Evolutionary conservation across 1,140 invertebrate genomes (phyloP).

Genomic region (Drosophila sp.): DNA sequence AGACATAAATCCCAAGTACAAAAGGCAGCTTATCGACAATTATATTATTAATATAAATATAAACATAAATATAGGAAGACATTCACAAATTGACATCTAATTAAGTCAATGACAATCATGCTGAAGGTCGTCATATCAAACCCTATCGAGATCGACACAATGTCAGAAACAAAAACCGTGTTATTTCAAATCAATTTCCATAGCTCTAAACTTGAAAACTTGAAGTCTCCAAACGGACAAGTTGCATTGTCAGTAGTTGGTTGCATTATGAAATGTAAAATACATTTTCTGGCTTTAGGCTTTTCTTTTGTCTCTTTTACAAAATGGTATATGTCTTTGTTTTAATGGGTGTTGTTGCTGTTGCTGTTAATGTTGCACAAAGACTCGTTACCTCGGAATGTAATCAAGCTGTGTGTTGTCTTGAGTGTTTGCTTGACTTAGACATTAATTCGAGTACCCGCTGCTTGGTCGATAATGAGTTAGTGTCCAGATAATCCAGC

Average conservation of each 20-base stretch:
- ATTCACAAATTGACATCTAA: constrained; percentile 36
- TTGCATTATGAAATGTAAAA: constrained; percentile 53
- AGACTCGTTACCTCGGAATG: constrained; percentile 28
- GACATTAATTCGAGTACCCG: constrained; percentile 25
- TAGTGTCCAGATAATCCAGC: constrained; percentile 22
- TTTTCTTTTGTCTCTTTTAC: constrained; percentile 31
- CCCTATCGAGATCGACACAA: constrained; percentile 40
- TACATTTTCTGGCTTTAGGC: constrained; percentile 21
- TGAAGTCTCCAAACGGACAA: constrained; percentile 5
- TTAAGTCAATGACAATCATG: constrained; percentile 54
- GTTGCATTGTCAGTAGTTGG: constrained; percentile 43
- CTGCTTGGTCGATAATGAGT: constrained; percentile 15
- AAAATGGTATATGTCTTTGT: constrained; percentile 41
- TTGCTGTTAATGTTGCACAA: constrained; percentile 19
- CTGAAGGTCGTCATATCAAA: constrained; percentile 26
- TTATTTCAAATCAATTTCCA: constrained; percentile 55
- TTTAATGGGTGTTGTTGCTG: constrained; percentile 42
- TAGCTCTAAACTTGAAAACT: constrained; percentile 21
- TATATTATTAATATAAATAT: too few relatives aligned
- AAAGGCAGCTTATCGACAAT: constrained; percentile 13
- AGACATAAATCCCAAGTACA: background rate
- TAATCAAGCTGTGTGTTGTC: constrained; percentile 40
- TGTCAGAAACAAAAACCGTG: constrained; percentile 16
- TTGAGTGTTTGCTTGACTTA: constrained; percentile 21
- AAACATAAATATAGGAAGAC: background rate